Evolutionary conservation across 2,797 vertebrate genomes (phyloP).

Genomic region (Poeciliopsis turneri): DNA sequence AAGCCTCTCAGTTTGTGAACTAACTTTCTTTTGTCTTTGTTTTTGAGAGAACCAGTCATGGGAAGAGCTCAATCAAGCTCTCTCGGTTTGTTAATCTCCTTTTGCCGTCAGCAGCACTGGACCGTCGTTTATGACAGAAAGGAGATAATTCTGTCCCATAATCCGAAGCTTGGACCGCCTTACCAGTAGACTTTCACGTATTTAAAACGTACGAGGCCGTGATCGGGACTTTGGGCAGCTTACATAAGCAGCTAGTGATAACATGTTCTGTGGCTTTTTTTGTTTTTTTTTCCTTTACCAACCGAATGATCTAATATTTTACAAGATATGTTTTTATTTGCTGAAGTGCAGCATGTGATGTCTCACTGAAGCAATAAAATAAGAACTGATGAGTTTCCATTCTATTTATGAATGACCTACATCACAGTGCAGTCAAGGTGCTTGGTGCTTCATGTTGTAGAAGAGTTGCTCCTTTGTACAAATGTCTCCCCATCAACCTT

Average conservation of each 20-base stretch:
- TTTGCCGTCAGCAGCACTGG: background rate
- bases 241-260: background rate
- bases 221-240: background rate
- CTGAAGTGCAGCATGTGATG: background rate
- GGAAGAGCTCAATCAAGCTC: background rate
- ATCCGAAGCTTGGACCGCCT: conserved; percentile 1
- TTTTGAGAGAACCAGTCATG: background rate
- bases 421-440: background rate
- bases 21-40: background rate
- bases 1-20: background rate
- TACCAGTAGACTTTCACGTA: background rate
- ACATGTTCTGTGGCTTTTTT: background rate
- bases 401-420: background rate
- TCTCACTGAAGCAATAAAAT: background rate
- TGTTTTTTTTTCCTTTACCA: background rate
- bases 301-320: background rate
- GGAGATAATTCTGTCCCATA: background rate
- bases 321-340: background rate
- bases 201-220: background rate
- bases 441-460: background rate
- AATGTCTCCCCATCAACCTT: background rate
- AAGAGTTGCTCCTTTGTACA: background rate
- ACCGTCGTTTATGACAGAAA: background rate
- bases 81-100: background rate
- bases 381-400: background rate